Evolutionary conservation across 2,797 vertebrate species (phyloP).

Genomic region (Gymnocypris eckloni): DNA sequence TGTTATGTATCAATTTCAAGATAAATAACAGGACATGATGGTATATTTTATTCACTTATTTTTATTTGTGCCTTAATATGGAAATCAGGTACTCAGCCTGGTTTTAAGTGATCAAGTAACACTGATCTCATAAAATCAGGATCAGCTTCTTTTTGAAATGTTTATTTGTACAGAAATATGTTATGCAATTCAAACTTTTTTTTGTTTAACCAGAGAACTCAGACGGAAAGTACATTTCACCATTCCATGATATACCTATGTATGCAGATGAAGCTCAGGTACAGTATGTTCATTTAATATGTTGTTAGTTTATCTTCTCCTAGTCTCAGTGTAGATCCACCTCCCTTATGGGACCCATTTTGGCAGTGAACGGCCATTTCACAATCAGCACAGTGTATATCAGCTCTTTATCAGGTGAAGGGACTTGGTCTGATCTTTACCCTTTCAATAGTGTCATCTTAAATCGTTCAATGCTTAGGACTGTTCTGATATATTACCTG

Average conservation of each 20-base stretch:
- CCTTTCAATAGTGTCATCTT: conserved; percentile 44
- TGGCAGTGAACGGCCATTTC: conserved; percentile 3
- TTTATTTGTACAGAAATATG: neutral
- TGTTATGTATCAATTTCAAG: neutral
- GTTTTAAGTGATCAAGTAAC: neutral
- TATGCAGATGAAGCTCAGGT: conserved; percentile 86
- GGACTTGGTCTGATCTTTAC: conserved; percentile 62
- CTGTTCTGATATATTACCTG: conserved; percentile 33
- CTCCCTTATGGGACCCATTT: neutral
- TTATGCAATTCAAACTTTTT: conserved; percentile 1
- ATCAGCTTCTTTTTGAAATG: neutral
- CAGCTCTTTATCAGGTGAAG: conserved; percentile 14
- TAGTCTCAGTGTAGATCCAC: neutral
- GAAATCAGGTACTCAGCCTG: neutral
- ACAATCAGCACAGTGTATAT: conserved; percentile 20
- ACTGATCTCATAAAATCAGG: neutral
- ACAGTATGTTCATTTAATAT: conserved; percentile 51
- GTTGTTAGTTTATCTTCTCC: neutral
- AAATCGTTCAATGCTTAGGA: conserved; percentile 40
- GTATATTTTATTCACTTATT: neutral
- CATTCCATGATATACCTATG: conserved; percentile 94
- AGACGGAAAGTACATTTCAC: conserved; percentile 89
- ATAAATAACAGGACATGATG: neutral
- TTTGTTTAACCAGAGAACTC: conserved; percentile 83
- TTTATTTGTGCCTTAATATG: neutral